Evolutionary conservation across 2,113 vertebrate genomes (phyloP).

Genomic region (Urocolius indicus): DNA sequence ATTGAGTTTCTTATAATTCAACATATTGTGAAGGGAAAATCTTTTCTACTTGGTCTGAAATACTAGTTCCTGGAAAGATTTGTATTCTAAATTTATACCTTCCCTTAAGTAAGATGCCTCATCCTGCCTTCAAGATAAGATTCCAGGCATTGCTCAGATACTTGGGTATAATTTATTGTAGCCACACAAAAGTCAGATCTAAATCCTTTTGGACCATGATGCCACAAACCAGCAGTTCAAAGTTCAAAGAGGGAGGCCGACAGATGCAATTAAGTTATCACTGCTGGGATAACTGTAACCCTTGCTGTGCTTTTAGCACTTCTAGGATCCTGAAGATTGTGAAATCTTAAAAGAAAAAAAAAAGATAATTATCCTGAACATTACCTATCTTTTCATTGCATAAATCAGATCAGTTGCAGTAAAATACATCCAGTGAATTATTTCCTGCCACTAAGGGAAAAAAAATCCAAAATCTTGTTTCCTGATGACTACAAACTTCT

Average conservation of each 20-base stretch:
- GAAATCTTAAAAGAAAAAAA: neutral
- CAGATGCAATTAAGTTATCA: constrained; percentile 76
- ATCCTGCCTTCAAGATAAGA: constrained; percentile 77
- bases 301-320: constrained; percentile 52
- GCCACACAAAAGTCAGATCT: constrained; percentile 76
- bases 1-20: neutral
- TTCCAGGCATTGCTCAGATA: constrained; percentile 83
- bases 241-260: constrained; percentile 80
- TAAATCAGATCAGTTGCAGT: constrained; percentile 75
- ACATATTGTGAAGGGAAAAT: neutral
- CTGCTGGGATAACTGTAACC: constrained; percentile 68
- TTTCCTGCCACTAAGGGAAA: constrained; percentile 78
- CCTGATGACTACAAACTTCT: constrained; percentile 78
- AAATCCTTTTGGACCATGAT: constrained; percentile 75
- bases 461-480: constrained; percentile 80
- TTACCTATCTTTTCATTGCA: constrained; percentile 73
- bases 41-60: neutral
- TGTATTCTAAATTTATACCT: constrained; percentile 67
- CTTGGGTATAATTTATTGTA: constrained; percentile 82
- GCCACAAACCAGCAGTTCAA: constrained; percentile 71
- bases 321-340: constrained; percentile 48
- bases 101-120: constrained; percentile 57
- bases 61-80: constrained; percentile 17
- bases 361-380: neutral
- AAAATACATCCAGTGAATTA: constrained; percentile 78